Evolutionary conservation across 2,888 invertebrate species (phyloP).

Genomic region (Parnassius apollo): DNA sequence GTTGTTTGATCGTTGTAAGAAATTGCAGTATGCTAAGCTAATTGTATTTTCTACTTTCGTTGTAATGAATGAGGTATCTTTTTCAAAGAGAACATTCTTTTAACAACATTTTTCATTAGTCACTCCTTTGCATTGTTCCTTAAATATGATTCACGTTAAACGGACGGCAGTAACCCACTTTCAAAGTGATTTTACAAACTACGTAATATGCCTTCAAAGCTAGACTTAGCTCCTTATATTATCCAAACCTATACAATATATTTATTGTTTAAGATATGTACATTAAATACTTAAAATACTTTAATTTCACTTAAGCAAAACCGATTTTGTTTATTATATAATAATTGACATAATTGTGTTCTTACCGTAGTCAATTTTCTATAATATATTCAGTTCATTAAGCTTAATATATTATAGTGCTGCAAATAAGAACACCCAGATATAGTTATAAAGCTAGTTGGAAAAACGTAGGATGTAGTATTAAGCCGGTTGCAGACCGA

Average conservation of each 20-base stretch:
- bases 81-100: slow-evolving; percentile 40
- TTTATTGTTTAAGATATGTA: no score
- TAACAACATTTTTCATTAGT: slow-evolving; percentile 36
- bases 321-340: no score
- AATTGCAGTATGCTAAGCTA: slow-evolving; percentile 38
- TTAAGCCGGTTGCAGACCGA: no score
- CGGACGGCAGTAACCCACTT: slow-evolving; percentile 8
- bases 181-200: slow-evolving; percentile 11
- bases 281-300: no score
- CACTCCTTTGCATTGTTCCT: slow-evolving; percentile 32
- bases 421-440: no score
- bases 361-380: no score
- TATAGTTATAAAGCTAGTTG: no score
- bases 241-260: background rate
- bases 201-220: background rate
- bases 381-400: no score
- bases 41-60: slow-evolving; percentile 37
- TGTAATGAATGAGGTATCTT: slow-evolving; percentile 37
- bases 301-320: no score
- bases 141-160: slow-evolving; percentile 25
- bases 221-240: background rate
- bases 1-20: slow-evolving; percentile 31
- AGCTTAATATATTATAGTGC: no score
- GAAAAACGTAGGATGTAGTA: no score
- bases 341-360: no score